Conservation (phyloP, 2,888 invertebrate species). For the Caenorhabditis virilis region DNA sequence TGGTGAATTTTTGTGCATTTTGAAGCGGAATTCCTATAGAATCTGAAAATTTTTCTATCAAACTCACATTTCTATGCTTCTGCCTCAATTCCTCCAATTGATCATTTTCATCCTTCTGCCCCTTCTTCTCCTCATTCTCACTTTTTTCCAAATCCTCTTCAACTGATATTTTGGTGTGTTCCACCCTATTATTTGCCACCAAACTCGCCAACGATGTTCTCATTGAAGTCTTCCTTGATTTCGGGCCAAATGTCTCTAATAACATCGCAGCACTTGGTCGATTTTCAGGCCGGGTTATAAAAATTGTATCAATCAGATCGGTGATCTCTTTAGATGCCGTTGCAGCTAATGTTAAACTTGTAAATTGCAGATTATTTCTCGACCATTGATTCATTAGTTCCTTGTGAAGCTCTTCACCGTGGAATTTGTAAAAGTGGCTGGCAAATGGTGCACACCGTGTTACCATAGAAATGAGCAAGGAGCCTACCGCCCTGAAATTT, state of each 20-base stretch:
- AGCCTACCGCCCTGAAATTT: conserved; percentile 29
- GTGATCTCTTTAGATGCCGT: conserved; percentile 33
- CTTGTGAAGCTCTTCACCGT: conserved; percentile 43
- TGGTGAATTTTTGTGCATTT: too few species aligned
- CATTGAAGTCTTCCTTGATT: conserved; percentile 25
- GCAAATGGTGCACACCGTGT: conserved; percentile 47
- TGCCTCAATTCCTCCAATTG: conserved; percentile 18
- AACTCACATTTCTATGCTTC: conserved; percentile 11
- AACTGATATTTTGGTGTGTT: background rate
- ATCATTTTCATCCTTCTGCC: conserved; percentile 11
- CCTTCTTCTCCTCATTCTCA: conserved; percentile 23
- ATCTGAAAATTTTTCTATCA: background rate
- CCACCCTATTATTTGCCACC: background rate
- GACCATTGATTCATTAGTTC: conserved; percentile 22
- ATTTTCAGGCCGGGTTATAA: conserved; percentile 18
- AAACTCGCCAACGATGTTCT: conserved; percentile 23
- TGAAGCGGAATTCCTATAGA: too few species aligned
- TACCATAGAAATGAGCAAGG: conserved; percentile 51
- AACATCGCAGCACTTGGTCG: conserved; percentile 36
- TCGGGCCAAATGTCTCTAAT: conserved; percentile 8
- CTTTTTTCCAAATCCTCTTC: background rate
- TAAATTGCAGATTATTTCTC: conserved; percentile 5
- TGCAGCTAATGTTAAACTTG: conserved; percentile 21
- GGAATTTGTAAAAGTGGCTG: conserved; percentile 42
- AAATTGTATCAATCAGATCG: conserved; percentile 37